These are phyloP conservation scores for Corythaeola cristata DNA, from an alignment of 2,113 vertebrate species.

Conservation along the genomic window DNA sequence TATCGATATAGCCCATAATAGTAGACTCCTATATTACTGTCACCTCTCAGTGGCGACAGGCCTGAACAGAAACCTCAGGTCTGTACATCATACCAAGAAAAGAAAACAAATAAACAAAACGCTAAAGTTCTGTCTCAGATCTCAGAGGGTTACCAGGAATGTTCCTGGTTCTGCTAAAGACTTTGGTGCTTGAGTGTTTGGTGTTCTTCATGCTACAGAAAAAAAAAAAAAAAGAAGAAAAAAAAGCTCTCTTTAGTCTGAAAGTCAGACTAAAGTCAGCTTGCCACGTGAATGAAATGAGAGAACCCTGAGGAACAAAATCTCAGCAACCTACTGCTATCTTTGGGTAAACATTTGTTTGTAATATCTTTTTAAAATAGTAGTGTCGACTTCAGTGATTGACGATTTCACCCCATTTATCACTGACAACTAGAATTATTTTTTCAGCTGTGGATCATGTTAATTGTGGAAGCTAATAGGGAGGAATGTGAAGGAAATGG, in stretches of 20 bases:
- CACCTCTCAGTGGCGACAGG: constrained; percentile 8
- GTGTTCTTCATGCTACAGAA: background rate
- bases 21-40: background rate
- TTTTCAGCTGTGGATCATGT: constrained; percentile 81
- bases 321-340: background rate
- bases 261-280: background rate
- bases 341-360: constrained; percentile 72
- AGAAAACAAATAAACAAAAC: background rate
- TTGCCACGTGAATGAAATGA: background rate
- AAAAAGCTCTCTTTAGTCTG: background rate
- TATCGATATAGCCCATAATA: background rate
- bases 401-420: constrained; percentile 69
- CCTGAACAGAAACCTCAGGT: background rate
- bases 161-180: background rate
- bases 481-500: constrained; percentile 76
- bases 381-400: constrained; percentile 52
- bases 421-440: constrained; percentile 74
- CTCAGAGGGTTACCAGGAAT: background rate
- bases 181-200: background rate
- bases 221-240: background rate
- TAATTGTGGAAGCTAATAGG: constrained; percentile 75
- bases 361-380: constrained; percentile 72
- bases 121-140: background rate
- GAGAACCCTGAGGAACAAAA: background rate
- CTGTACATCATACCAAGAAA: background rate